Percentiles rank a stretch among this genome's conserved stretches.
phyloP scores from a whole-genome alignment of 53 echinoderm and acorn worm species.

The Zoroaster sp. region DNA sequence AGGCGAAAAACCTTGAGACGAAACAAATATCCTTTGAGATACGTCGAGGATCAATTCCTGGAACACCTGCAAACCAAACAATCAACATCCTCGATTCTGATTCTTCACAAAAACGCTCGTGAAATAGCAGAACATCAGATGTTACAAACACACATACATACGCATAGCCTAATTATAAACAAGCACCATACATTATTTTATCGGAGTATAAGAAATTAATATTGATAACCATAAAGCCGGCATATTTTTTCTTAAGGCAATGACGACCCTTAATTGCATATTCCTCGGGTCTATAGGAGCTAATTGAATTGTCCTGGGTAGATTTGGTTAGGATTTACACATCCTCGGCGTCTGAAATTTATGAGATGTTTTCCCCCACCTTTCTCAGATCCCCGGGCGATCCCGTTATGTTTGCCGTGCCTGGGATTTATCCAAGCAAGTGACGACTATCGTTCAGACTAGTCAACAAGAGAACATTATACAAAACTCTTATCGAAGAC shows the following conservation, averaged over 20 bases:
- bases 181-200: too few relatives aligned
- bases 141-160: too few relatives aligned
- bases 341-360: neutral
- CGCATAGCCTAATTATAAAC: too few relatives aligned
- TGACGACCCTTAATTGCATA: neutral
- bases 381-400: neutral
- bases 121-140: neutral
- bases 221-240: too few relatives aligned
- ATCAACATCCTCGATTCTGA: neutral
- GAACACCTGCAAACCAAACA: neutral
- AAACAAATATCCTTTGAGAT: neutral
- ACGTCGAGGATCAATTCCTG: neutral
- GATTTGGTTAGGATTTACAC: constrained; percentile 6
- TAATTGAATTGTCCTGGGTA: constrained; percentile 9
- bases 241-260: neutral
- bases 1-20: neutral
- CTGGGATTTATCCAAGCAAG: too few relatives aligned
- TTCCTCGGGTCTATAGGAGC: neutral
- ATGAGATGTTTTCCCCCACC: neutral
- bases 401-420: too few relatives aligned
- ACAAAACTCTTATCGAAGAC: neutral
- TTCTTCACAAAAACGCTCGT: neutral
- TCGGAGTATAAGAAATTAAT: neutral
- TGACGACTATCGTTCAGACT: neutral
- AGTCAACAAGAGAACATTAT: neutral